Evolutionary conservation across 2,113 vertebrate genomes (phyloP).

Genomic region (Crotophaga sulcirostris): DNA sequence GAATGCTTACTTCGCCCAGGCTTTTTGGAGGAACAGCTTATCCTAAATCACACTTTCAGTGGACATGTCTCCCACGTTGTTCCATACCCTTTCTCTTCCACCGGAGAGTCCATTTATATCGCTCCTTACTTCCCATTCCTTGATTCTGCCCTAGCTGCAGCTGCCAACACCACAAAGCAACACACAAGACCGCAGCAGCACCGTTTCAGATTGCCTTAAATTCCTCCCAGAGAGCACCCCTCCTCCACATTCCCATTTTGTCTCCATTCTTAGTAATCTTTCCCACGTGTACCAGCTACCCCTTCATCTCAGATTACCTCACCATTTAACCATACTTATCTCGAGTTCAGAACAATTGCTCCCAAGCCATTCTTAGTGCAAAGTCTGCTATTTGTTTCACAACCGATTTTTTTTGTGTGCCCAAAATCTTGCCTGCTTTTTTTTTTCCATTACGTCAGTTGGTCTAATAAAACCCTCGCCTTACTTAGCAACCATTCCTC

Average conservation of each 20-base stretch:
- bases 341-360: not conserved
- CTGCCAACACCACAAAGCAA: not conserved
- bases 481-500: slow-evolving; percentile 67
- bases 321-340: not conserved
- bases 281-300: not conserved
- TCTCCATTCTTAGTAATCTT: not conserved
- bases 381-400: slow-evolving; percentile 4
- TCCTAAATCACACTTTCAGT: not conserved
- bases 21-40: not conserved
- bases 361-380: not conserved
- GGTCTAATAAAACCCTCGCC: slow-evolving; percentile 61
- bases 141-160: not conserved
- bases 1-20: not conserved
- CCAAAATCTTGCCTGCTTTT: slow-evolving; percentile 18
- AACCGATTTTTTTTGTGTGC: not conserved
- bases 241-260: not conserved
- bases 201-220: not conserved
- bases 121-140: not conserved
- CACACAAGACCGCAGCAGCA: not conserved
- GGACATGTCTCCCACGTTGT: not conserved
- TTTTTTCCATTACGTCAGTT: slow-evolving; percentile 16
- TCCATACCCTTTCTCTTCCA: not conserved
- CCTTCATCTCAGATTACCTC: not conserved
- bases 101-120: accelerated
- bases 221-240: not conserved